phyloP scores from a whole-genome alignment of 1,140 invertebrate genomes.

The Saccostrea cuccullata region DNA sequence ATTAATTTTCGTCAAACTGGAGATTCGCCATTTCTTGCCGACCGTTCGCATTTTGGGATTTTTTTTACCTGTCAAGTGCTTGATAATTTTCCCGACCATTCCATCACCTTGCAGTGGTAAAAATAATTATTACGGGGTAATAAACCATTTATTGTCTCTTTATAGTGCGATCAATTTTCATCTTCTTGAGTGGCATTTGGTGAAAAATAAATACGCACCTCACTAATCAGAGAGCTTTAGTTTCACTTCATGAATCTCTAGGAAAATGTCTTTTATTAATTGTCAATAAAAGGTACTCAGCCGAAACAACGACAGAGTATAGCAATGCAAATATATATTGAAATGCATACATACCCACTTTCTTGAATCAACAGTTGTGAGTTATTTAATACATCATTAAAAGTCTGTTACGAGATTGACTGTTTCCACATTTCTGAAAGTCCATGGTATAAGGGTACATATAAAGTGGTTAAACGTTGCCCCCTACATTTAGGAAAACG shows the following conservation, averaged over 20 bases:
- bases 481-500: not conserved
- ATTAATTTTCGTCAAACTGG: constrained; percentile 2
- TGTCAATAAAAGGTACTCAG: not conserved
- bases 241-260: not conserved
- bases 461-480: not conserved
- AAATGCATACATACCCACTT: not conserved
- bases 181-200: constrained; percentile 36
- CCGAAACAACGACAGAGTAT: not conserved
- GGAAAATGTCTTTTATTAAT: not conserved
- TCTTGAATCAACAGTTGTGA: constrained; percentile 2
- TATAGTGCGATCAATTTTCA: constrained; percentile 28
- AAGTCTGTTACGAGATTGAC: not conserved
- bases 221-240: not conserved
- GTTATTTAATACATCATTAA: not conserved
- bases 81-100: constrained; percentile 15
- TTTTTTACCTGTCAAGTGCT: not conserved
- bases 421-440: not conserved
- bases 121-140: constrained; percentile 16
- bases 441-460: not conserved
- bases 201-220: not conserved
- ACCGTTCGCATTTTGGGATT: not conserved
- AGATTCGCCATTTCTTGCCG: constrained; percentile 4
- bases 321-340: not conserved
- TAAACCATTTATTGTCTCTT: constrained; percentile 23
- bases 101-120: constrained; percentile 30